Base-by-base conservation (phyloP, 2,888 invertebrate species). In the Macrophya annulata region DNA sequence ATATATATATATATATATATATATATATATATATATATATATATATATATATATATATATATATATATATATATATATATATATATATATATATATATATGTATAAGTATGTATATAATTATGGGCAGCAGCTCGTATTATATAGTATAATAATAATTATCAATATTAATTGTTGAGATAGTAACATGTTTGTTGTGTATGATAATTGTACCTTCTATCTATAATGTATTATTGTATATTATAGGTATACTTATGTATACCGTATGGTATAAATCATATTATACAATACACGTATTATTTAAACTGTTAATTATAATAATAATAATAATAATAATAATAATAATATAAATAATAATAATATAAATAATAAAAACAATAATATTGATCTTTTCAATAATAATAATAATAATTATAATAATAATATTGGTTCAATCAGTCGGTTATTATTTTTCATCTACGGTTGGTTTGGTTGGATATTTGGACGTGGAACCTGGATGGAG, bases 401-500 rank as follows among this genome's bases (percentile, higher is more conserved):
- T 76, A 25, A 31, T 25, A 31, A 76, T 51, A 17, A 51, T 31
- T 31, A 17, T 76, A 76, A 31, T 40, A 43, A 51, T 76, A 76
- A 51, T 31, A 76, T 68, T 68, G 68, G 68, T 37, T 55, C n/a
- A 43, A 77, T 77, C 77, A 77, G 77, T 77, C 77, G 55, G 77
- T 77, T 77, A 48, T 77, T 45, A 45, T 77, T 77, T 9, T 77
- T 77, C 25, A 9, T 77, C 77, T 77, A 77, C 77, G 77, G 55
- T 77, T 77, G 77, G 77, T 77, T 81, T 43, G 59, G 59, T 90
- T 90, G 89, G 87, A 86, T 90, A 37, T 87, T 86, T 92, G 93
- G 93, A 93, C 93, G 93, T 93, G 92, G 92, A 43, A 92, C 90
- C 88, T 93, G 93, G 93, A 93, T 93, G 93, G 93, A 93, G 92